Percentiles rank a stretch among this genome's conserved stretches.
phyloP scores from a whole-genome alignment of 2,797 vertebrate genomes.

The Zenarchopterus dispar region DNA sequence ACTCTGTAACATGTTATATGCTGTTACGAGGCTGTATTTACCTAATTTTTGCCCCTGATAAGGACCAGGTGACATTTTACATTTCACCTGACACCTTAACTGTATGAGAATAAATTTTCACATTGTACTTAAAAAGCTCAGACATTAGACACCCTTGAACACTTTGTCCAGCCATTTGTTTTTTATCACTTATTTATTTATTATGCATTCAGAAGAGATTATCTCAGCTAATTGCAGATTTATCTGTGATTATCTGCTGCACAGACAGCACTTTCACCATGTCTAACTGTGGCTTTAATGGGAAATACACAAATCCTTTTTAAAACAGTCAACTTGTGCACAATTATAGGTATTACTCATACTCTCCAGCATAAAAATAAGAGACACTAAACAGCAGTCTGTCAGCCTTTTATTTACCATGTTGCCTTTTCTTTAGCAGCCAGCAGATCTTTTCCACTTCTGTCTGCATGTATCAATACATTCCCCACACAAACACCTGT shows the following conservation, averaged over 20 bases:
- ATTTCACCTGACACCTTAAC: too few species aligned
- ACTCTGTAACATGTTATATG: too few species aligned
- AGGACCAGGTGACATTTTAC: too few species aligned
- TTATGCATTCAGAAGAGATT: too few species aligned
- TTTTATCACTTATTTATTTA: too few species aligned
- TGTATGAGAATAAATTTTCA: too few species aligned
- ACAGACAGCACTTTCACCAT: background rate
- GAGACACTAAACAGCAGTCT: background rate
- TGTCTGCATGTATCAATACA: background rate
- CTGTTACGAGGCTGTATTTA: too few species aligned
- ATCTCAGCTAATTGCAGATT: background rate
- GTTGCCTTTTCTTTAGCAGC: background rate
- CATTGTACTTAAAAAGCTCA: too few species aligned
- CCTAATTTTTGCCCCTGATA: too few species aligned
- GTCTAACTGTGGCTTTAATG: background rate
- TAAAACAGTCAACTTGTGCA: background rate
- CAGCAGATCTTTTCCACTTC: slow-evolving; percentile 1
- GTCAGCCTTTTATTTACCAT: background rate
- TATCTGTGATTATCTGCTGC: too few species aligned
- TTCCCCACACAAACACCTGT: slow-evolving; percentile 1
- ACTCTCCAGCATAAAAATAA: background rate
- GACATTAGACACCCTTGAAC: too few species aligned
- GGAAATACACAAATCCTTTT: background rate
- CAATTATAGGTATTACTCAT: background rate
- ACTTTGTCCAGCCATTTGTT: too few species aligned